These are phyloP conservation scores for Pemphigus obesinymphae DNA, from an alignment of 1,140 invertebrate species.

Conservation along the genomic window DNA sequence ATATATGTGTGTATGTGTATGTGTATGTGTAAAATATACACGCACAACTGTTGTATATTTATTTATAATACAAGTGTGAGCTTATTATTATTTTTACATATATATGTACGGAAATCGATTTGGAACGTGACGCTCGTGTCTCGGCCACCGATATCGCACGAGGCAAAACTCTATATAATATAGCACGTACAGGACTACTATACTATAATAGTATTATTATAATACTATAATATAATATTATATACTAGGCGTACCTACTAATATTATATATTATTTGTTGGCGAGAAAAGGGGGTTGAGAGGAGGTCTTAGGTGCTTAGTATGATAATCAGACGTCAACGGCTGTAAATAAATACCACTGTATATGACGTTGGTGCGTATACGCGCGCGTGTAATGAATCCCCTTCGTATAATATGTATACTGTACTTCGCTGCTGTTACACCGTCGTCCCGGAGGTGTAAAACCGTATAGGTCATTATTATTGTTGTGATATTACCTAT, in stretches of 20 bases:
- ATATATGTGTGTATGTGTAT: background rate
- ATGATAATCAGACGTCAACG: conserved; percentile 34
- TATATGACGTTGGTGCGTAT: background rate
- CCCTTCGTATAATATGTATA: no score
- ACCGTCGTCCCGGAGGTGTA: background rate
- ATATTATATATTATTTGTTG: background rate
- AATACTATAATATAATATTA: background rate
- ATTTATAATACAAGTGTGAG: no score
- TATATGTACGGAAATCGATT: conserved; percentile 26
- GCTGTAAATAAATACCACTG: conserved; percentile 18
- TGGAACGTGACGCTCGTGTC: conserved; percentile 14
- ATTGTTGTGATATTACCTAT: background rate
- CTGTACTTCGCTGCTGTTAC: background rate
- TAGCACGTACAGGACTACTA: no score
- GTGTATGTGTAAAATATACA: background rate
- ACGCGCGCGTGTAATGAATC: background rate
- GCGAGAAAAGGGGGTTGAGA: background rate
- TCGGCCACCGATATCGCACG: background rate
- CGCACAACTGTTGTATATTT: no score
- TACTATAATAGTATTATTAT: background rate
- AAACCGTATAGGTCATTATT: conserved; percentile 4
- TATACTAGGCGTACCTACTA: background rate
- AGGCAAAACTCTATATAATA: no score
- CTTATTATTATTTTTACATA: background rate
- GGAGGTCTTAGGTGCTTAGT: conserved; percentile 17